Percentiles rank a stretch among this genome's conserved stretches.
phyloP scores from a whole-genome alignment of 2,888 invertebrate genomes.

The Tiliacea citrago region DNA sequence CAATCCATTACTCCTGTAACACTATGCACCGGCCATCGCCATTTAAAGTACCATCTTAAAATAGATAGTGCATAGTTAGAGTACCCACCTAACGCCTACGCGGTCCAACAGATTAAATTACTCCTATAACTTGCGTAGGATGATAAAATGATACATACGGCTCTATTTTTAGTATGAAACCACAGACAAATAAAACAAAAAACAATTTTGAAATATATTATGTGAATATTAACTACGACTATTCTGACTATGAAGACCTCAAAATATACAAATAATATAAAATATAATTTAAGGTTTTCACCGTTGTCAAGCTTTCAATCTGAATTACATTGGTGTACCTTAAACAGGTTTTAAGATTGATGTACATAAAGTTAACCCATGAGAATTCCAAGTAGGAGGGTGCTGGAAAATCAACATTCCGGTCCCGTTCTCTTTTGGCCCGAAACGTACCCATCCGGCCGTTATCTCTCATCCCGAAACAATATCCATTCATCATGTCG shows the following conservation, averaged over 20 bases:
- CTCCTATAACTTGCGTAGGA: slow-evolving; percentile 9
- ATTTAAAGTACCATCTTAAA: slow-evolving; percentile 7
- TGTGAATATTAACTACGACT: neutral
- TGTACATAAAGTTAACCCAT: slow-evolving; percentile 49
- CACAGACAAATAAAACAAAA: neutral
- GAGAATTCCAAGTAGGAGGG: slow-evolving; percentile 59
- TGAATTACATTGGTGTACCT: slow-evolving; percentile 25
- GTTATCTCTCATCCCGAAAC: slow-evolving; percentile 73
- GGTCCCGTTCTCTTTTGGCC: slow-evolving; percentile 64
- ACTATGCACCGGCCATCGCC: neutral
- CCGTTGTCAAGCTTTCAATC: neutral
- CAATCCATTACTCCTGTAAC: neutral
- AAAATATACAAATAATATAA: neutral
- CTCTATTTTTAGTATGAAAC: slow-evolving; percentile 20
- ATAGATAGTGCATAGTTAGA: slow-evolving; percentile 19
- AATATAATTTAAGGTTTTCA: neutral
- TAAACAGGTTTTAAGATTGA: slow-evolving; percentile 52
- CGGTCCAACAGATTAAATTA: slow-evolving; percentile 1
- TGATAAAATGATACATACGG: neutral
- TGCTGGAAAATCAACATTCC: slow-evolving; percentile 75
- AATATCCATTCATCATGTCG: slow-evolving; percentile 76
- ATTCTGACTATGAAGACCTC: neutral
- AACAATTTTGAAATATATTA: neutral
- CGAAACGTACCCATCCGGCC: slow-evolving; percentile 64
- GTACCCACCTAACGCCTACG: slow-evolving; percentile 18